A percentile compares a stretch with the other conserved stretches of the same genome.
These are phyloP conservation scores for Agrotis exclamationis DNA, from an alignment of 2,888 invertebrate genomes.

Conservation along the genomic window DNA sequence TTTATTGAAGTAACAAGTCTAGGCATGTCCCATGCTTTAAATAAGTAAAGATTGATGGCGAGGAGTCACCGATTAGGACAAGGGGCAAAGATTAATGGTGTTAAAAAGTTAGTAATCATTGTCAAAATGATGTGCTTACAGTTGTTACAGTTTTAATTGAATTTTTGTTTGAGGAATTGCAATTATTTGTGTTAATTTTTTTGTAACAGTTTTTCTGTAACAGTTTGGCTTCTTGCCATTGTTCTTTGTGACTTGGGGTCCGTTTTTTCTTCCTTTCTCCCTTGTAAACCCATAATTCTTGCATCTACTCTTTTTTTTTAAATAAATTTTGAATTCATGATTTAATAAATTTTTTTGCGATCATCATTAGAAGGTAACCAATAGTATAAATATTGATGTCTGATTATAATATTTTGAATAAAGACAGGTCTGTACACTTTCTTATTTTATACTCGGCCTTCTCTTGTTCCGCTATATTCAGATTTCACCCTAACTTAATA, in stretches of 20 bases:
- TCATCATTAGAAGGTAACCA: no score
- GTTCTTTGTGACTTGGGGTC: not conserved
- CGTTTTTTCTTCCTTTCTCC: not conserved
- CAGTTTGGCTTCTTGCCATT: not conserved
- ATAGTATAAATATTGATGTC: no score
- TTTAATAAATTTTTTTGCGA: no score
- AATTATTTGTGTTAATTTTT: not conserved
- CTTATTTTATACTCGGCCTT: no score
- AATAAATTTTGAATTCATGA: no score
- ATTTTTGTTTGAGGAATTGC: slow-evolving; percentile 20
- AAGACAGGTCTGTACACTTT: no score
- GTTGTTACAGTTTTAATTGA: slow-evolving; percentile 56
- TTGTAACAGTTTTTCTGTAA: not conserved
- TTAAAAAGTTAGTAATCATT: slow-evolving; percentile 67
- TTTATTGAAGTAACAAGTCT: slow-evolving; percentile 70
- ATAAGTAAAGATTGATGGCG: slow-evolving; percentile 84
- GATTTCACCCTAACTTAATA: no score
- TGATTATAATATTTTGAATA: no score
- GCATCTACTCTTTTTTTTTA: not conserved
- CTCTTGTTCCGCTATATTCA: no score
- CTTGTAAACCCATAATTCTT: not conserved
- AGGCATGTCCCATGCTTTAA: slow-evolving; percentile 72
- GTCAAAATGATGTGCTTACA: slow-evolving; percentile 61
- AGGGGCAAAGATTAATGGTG: slow-evolving; percentile 82
- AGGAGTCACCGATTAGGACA: slow-evolving; percentile 77